Conservation (phyloP, 2,113 vertebrate genomes). For the Pseudorectes ferrugineus region DNA sequence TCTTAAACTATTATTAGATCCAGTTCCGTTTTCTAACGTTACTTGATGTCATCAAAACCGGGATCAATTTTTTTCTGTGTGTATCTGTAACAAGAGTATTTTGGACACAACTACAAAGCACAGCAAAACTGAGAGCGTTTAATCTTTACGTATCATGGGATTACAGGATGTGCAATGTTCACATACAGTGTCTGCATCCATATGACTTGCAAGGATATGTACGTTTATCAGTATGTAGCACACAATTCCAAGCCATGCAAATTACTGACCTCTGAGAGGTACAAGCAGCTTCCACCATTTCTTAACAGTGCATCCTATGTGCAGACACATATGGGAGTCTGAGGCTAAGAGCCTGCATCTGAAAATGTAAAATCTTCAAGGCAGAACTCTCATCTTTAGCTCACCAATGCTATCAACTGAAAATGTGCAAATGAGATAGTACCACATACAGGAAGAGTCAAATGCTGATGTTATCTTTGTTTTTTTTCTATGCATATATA, state of each 20-base stretch:
- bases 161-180: background rate
- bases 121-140: background rate
- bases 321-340: background rate
- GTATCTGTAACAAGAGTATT: background rate
- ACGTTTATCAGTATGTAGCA: background rate
- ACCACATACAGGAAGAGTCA: background rate
- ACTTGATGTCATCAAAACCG: conserved; percentile 10
- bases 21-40: conserved; percentile 19
- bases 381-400: background rate
- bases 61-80: conserved; percentile 3
- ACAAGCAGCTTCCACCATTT: background rate
- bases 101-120: background rate
- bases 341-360: background rate
- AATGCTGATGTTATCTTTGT: background rate
- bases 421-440: background rate
- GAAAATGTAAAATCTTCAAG: background rate
- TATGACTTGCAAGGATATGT: background rate
- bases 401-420: background rate
- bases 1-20: conserved; percentile 56
- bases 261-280: background rate
- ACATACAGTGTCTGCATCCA: background rate
- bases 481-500: background rate
- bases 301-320: background rate
- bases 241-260: background rate
- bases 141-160: background rate